Percentiles rank a stretch among this genome's conserved stretches.
Conservation (phyloP, 2,888 invertebrate species). For the Augochlorella aurata region DNA sequence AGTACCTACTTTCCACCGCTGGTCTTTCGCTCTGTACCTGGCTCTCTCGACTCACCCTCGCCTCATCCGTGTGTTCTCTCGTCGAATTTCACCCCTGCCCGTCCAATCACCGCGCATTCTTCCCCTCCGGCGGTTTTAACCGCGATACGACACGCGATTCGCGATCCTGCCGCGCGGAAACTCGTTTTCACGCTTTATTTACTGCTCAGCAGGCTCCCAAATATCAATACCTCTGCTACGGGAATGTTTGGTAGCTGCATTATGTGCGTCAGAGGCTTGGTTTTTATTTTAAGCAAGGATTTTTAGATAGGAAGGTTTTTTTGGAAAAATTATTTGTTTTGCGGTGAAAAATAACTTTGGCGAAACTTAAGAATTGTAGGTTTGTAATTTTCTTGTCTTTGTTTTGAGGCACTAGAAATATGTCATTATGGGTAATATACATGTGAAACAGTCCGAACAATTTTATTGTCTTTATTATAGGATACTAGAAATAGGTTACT, state of each 20-base stretch:
- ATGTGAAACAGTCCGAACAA: too few species aligned
- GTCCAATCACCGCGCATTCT: conserved; percentile 47
- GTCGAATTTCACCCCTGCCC: conserved; percentile 49
- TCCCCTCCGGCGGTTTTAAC: background rate
- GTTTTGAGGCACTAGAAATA: too few species aligned
- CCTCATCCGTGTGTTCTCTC: conserved; percentile 52
- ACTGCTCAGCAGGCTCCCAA: background rate
- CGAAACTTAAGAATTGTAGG: too few species aligned
- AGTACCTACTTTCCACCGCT: conserved; percentile 78
- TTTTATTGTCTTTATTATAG: too few species aligned
- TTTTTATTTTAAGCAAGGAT: background rate
- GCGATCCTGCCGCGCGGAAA: background rate
- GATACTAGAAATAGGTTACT: too few species aligned
- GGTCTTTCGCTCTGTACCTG: conserved; percentile 49
- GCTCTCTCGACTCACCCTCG: conserved; percentile 54
- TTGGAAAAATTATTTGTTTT: background rate
- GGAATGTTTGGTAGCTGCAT: background rate
- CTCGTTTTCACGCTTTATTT: conserved; percentile 11
- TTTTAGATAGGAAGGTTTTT: background rate
- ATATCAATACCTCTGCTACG: background rate
- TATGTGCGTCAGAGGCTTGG: background rate
- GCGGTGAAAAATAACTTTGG: background rate
- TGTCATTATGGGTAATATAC: too few species aligned
- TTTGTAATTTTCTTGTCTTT: too few species aligned
- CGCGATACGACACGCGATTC: background rate